Conservation (phyloP, 2,797 vertebrate species). For the Naso thynnoides region DNA sequence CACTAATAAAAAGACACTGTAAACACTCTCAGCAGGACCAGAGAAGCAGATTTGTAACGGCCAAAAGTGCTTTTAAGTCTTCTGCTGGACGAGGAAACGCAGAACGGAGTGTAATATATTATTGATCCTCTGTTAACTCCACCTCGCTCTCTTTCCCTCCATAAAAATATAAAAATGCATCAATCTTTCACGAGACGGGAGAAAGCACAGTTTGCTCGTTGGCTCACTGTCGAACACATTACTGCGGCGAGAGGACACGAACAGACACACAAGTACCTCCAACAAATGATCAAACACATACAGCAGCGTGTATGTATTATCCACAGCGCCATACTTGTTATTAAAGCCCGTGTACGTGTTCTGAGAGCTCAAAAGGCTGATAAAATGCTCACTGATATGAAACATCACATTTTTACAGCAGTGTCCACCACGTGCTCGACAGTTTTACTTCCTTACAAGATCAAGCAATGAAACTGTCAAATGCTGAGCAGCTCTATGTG, state of each 20-base stretch:
- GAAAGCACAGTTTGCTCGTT: neutral
- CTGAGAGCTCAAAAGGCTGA: no score
- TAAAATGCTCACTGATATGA: neutral
- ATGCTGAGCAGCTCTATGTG: neutral
- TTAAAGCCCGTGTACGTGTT: no score
- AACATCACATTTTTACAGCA: neutral
- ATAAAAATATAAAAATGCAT: conserved; percentile 59
- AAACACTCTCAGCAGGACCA: conserved; percentile 6
- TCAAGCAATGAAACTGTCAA: neutral
- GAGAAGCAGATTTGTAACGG: conserved; percentile 30
- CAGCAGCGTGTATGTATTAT: no score
- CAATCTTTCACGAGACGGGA: conserved; percentile 50
- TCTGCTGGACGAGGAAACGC: conserved; percentile 29
- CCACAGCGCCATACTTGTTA: rapidly evolving
- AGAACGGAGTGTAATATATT: conserved; percentile 56
- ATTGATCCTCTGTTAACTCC: conserved; percentile 70
- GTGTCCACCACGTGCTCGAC: neutral
- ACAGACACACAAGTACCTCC: no score
- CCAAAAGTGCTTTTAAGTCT: conserved; percentile 50
- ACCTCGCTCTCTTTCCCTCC: conserved; percentile 28
- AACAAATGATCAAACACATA: neutral
- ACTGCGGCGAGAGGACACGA: no score
- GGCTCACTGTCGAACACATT: no score
- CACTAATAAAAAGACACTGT: conserved; percentile 18
- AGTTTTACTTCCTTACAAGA: neutral